Conservation (phyloP, 2,888 invertebrate species). For the Cecidostiba fungosa region DNA sequence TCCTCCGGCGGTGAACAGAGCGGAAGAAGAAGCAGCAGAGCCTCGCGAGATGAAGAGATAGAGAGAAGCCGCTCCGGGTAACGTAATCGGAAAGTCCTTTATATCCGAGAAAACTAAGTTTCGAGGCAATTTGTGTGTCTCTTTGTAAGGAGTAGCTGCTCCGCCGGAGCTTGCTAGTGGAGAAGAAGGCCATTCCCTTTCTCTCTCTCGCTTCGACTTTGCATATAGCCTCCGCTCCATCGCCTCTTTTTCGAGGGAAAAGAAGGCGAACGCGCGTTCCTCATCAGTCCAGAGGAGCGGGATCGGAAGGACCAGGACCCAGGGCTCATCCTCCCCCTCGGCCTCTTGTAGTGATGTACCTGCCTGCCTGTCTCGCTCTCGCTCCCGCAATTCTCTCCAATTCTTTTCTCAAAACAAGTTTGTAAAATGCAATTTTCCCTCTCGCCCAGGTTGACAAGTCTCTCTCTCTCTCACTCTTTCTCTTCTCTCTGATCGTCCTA, state of each 20-base stretch:
- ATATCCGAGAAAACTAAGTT: constrained; percentile 79
- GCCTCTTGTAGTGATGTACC: constrained; percentile 67
- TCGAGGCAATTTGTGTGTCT: constrained; percentile 79
- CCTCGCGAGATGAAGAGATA: constrained; percentile 28
- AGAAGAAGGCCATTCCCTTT: constrained; percentile 9
- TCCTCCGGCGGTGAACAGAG: constrained; percentile 5
- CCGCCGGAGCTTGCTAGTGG: neutral
- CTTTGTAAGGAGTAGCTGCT: constrained; percentile 74
- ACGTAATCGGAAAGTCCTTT: constrained; percentile 79
- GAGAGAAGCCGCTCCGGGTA: constrained; percentile 68
- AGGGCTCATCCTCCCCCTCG: constrained; percentile 49
- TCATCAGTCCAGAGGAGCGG: constrained; percentile 51
- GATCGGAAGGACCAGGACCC: constrained; percentile 51
- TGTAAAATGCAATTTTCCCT: constrained; percentile 83
- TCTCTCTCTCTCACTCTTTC: constrained; percentile 81
- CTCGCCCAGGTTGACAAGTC: constrained; percentile 82
- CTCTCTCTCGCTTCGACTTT: constrained; percentile 70
- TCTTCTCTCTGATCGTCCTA: constrained; percentile 71
- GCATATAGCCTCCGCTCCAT: constrained; percentile 73
- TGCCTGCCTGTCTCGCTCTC: constrained; percentile 63
- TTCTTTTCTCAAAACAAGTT: constrained; percentile 83
- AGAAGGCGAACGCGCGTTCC: constrained; percentile 52
- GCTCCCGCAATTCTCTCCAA: constrained; percentile 81
- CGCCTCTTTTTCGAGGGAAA: constrained; percentile 54
- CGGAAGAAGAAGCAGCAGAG: constrained; percentile 16